Base-by-base conservation (phyloP, 1,140 invertebrate genomes). In the Stegodyphus mimosarum region DNA sequence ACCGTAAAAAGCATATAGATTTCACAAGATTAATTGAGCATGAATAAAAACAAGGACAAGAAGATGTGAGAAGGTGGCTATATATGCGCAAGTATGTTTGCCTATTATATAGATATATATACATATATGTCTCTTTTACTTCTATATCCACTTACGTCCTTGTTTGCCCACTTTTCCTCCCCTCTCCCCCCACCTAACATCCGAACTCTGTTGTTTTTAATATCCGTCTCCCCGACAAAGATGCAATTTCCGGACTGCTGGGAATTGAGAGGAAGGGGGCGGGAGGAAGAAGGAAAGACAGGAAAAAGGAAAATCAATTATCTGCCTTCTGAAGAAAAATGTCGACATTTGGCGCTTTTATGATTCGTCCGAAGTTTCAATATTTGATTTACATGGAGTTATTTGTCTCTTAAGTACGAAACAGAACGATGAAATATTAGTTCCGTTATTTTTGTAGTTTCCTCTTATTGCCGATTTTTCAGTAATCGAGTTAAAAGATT, bases 21-120 rank as follows among this genome's bases (percentile, higher is more conserved):
- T 83, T 66, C 80, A 83, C 55, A 66, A 83, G 80, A 83, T 83
- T 83, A 83, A 83, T 83, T 83, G 80, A 74, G 80, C 80, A 83
- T 83, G 80, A 74, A 83, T 83, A 83, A 83, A 83, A 74, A 83
- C 71, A 83, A 83, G 70, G 80, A 15, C 52, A 48, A 51, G 33
- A 50, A 63, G 52, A 17, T 67, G 60, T 55, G 55, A 50, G n/a
- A 66, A 48, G 55, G 48, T 83, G 63, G 73, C 55, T 83, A 74
- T 83, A 74, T 71, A 78, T 63, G 11, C 53, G 33, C n/a, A 60
- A 60, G 53, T 70, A 70, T 60, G 55, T 49, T 11, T 63, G 33
- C 66, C 33, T 33, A 33, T 50, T 52, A 66, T 77, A 49, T 49
- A 55, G 18, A 75, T 49, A 33, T 55, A 81, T 72, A 63, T 63